Conservation (phyloP, 2,797 vertebrate genomes). For the Danio tinwini region DNA sequence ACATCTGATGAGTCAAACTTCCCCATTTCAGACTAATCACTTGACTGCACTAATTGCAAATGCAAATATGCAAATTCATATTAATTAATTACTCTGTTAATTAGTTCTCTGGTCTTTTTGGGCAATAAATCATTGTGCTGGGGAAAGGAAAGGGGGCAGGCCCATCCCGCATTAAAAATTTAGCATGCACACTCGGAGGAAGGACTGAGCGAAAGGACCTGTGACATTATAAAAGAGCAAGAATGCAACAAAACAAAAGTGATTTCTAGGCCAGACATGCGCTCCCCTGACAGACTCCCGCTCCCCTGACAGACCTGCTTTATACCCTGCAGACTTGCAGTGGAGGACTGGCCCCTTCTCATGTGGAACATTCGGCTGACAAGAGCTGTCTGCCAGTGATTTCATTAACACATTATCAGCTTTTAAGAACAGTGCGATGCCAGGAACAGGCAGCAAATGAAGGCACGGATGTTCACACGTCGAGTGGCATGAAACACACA, state of each 20-base stretch:
- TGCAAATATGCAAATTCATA: conserved; percentile 98
- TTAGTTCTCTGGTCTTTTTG: conserved; percentile 93
- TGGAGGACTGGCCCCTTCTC: conserved; percentile 61
- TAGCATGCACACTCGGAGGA: conserved; percentile 50
- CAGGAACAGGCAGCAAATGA: conserved; percentile 76
- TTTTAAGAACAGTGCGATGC: conserved; percentile 75
- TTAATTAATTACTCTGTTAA: conserved; percentile 98
- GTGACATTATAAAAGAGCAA: conserved; percentile 46
- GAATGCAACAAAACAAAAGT: conserved; percentile 24
- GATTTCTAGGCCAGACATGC: conserved; percentile 13
- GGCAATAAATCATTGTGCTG: conserved; percentile 92
- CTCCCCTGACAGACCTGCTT: conserved; percentile 29
- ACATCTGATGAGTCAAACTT: conserved; percentile 97
- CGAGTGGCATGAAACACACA: conserved; percentile 62
- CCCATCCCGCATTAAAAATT: conserved; percentile 63
- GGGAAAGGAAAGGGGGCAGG: conserved; percentile 78
- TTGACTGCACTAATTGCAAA: conserved; percentile 96
- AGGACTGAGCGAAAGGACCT: conserved; percentile 45
- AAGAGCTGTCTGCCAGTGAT: conserved; percentile 85
- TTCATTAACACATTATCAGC: conserved; percentile 89
- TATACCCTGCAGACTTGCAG: conserved; percentile 50
- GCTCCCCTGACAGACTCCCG: conserved; percentile 19
- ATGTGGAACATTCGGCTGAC: conserved; percentile 81
- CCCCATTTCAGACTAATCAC: conserved; percentile 95
- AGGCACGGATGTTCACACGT: conserved; percentile 75